Evolutionary conservation across 92 coral and sea anemone genomes (phyloP).

Genomic region (Porites cylindrica): DNA sequence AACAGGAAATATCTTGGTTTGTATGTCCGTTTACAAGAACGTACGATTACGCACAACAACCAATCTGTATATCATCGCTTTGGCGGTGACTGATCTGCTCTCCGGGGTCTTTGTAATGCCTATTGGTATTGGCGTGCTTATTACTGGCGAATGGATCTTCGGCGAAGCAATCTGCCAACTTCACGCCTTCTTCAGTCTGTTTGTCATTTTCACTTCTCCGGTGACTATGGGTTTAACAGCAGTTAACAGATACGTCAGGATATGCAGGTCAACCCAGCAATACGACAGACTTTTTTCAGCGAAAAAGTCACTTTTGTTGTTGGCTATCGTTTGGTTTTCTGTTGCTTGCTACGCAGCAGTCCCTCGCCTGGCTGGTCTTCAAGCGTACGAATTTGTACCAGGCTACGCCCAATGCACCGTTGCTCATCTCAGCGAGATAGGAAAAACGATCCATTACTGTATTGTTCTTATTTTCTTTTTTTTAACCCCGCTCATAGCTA

Average conservation of each 20-base stretch:
- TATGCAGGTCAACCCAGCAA: neutral
- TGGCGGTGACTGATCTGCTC: constrained; percentile 17
- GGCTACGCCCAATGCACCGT: constrained; percentile 13
- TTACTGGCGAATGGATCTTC: constrained; percentile 4
- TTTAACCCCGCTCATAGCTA: neutral
- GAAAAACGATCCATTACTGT: neutral
- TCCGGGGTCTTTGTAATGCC: constrained; percentile 21
- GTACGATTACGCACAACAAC: constrained; percentile 30
- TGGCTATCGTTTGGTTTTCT: neutral
- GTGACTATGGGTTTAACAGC: constrained; percentile 36
- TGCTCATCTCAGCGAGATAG: neutral
- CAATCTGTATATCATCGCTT: constrained; percentile 19
- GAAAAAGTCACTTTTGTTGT: neutral
- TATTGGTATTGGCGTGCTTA: constrained; percentile 1
- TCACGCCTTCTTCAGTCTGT: constrained; percentile 31
- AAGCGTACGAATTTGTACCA: constrained; percentile 11
- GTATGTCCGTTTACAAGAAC: constrained; percentile 24
- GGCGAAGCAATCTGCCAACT: constrained; percentile 15
- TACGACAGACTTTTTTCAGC: constrained; percentile 2
- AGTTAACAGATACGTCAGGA: constrained; percentile 19
- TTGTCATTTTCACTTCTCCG: constrained; percentile 17
- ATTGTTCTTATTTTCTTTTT: neutral
- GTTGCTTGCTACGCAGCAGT: neutral
- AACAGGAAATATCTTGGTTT: constrained; percentile 15
- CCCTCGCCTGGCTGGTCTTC: neutral